Percentiles rank a stretch among this genome's conserved stretches.
Evolutionary conservation across 2,113 vertebrate species (phyloP).

Genomic region (Nothoprocta pentlandii): DNA sequence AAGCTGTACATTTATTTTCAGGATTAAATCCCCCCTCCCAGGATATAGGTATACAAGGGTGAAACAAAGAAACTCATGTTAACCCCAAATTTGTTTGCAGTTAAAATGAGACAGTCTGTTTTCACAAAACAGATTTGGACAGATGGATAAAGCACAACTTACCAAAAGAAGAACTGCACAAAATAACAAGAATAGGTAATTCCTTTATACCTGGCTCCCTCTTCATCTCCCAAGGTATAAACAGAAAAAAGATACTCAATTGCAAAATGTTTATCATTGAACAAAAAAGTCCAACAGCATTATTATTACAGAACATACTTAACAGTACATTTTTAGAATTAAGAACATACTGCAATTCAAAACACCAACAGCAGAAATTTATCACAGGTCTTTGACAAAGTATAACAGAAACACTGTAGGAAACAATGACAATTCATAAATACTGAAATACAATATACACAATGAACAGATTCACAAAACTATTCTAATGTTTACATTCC

Average conservation of each 20-base stretch:
- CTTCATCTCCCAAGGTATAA: background rate
- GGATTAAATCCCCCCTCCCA: background rate
- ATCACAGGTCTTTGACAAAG: background rate
- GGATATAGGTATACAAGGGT: background rate
- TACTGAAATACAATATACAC: background rate
- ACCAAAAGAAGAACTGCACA: background rate
- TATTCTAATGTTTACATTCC: background rate
- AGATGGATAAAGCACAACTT: background rate
- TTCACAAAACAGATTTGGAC: constrained; percentile 23
- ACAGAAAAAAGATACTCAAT: background rate
- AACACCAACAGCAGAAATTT: background rate
- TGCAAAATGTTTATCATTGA: background rate
- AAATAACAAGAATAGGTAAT: background rate
- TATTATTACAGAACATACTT: background rate
- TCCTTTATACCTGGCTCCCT: background rate
- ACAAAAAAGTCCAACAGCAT: background rate
- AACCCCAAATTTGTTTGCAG: constrained; percentile 39
- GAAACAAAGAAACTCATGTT: constrained; percentile 41
- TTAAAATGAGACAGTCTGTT: constrained; percentile 68
- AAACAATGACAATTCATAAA: background rate
- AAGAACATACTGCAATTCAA: background rate
- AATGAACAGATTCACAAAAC: background rate
- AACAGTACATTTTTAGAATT: background rate
- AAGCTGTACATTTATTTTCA: constrained; percentile 67
- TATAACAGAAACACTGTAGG: background rate